Conservation (phyloP, 2,113 vertebrate species). For the Onychostoma macrolepis region DNA sequence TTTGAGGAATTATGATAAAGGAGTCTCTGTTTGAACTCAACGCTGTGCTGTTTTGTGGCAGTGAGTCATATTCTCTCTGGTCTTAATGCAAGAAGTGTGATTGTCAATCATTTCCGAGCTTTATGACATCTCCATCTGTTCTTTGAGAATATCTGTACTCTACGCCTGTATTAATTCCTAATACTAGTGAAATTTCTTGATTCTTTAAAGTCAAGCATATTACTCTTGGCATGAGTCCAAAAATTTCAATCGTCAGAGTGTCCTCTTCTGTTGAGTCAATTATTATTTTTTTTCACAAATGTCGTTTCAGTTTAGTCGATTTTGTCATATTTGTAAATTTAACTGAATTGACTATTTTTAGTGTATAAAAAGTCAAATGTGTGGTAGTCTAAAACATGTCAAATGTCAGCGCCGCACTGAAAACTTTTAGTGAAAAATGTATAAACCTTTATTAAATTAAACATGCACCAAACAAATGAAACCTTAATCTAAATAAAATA, state of each 20-base stretch:
- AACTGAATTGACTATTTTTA: neutral
- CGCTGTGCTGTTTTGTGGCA: neutral
- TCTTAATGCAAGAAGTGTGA: neutral
- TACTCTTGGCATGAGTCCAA: neutral
- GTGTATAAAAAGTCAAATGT: neutral
- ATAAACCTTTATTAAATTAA: neutral
- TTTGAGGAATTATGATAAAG: neutral
- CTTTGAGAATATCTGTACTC: neutral
- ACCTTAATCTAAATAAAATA: neutral
- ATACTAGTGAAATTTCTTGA: neutral
- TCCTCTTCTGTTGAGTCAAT: neutral
- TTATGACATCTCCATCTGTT: constrained; percentile 7
- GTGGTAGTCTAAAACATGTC: neutral
- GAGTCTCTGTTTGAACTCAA: neutral
- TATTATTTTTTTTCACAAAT: neutral
- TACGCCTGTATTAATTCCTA: neutral
- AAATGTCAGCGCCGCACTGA: neutral
- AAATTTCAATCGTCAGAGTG: neutral
- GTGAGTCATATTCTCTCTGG: neutral
- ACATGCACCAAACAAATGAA: neutral
- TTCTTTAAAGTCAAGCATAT: neutral
- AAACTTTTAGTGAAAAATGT: neutral
- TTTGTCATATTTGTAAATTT: neutral
- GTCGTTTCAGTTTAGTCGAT: no score
- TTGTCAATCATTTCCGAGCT: neutral